Evolutionary conservation across 1,140 invertebrate species (phyloP).

Genomic region (Macrobrachium rosenbergii): DNA sequence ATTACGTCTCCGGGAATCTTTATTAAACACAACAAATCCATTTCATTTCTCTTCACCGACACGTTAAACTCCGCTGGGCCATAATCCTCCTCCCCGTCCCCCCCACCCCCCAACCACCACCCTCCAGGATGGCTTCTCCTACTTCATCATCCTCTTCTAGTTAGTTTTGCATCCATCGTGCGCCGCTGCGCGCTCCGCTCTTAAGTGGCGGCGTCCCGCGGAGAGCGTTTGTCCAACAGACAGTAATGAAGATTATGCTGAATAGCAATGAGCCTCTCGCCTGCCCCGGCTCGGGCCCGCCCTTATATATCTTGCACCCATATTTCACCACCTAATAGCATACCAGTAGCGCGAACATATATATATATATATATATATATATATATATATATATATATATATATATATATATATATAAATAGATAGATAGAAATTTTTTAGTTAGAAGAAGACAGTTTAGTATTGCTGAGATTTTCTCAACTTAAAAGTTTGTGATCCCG

Average conservation of each 20-base stretch:
- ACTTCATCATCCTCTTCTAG: conserved; percentile 2
- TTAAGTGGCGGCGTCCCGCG: conserved; percentile 46
- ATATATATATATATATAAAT: conserved; percentile 23
- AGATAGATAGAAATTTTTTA: too few relatives aligned
- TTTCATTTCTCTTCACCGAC: too few relatives aligned
- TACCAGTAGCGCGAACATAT: neutral
- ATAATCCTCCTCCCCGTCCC: neutral
- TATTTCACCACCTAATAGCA: neutral
- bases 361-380: conserved; percentile 4
- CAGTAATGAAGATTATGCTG: conserved; percentile 60
- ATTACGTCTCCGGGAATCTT: too few relatives aligned
- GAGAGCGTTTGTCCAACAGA: conserved; percentile 55
- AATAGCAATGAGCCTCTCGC: conserved; percentile 49
- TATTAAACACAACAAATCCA: too few relatives aligned
- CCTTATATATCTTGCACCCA: conserved; percentile 43
- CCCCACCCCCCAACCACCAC: conserved; percentile 2
- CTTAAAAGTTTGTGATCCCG: too few relatives aligned
- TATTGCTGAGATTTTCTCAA: too few relatives aligned
- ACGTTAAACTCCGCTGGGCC: neutral
- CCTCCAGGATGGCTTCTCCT: neutral
- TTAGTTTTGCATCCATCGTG: conserved; percentile 16
- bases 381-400: conserved; percentile 23
- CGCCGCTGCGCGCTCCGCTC: conserved; percentile 4
- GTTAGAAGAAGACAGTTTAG: too few relatives aligned
- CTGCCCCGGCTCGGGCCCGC: conserved; percentile 5